Percentiles rank a stretch among this genome's conserved stretches.
Evolutionary conservation across 2,797 vertebrate genomes (phyloP).

Genomic region (Macroramphosus scolopax): DNA sequence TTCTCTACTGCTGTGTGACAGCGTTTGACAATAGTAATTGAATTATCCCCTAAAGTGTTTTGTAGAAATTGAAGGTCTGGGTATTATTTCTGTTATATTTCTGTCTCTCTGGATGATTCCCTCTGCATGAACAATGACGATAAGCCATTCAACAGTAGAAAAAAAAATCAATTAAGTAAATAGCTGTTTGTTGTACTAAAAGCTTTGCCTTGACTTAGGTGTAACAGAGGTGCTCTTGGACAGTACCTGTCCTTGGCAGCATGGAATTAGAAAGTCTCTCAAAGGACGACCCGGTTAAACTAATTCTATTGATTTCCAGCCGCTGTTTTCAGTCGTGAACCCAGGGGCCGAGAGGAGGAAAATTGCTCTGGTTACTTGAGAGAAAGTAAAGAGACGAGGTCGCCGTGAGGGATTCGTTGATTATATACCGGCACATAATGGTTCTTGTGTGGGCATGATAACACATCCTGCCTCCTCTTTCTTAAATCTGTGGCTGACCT

Average conservation of each 20-base stretch:
- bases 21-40: not conserved
- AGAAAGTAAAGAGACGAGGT: conserved; percentile 44
- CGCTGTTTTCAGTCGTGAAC: conserved; percentile 47
- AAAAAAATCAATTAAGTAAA: conserved; percentile 42
- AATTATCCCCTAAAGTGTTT: not conserved
- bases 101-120: not conserved
- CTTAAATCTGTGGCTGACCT: conserved; percentile 36
- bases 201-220: conserved; percentile 10
- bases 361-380: conserved; percentile 50
- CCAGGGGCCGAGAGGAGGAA: conserved; percentile 25
- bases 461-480: conserved; percentile 39
- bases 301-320: conserved; percentile 58
- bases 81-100: no score
- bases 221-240: conserved; percentile 2
- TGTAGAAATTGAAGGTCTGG: not conserved
- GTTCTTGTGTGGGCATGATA: conserved; percentile 49
- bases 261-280: conserved; percentile 27
- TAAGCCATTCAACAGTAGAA: conserved; percentile 11
- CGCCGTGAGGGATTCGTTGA: conserved; percentile 45
- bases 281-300: conserved; percentile 34
- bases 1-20: not conserved
- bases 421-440: conserved; percentile 49
- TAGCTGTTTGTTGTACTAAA: conserved; percentile 21
- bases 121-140: conserved; percentile 10
- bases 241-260: conserved; percentile 4